phyloP scores from a whole-genome alignment of 2,888 invertebrate genomes.

The Drosophila melanosoma region DNA sequence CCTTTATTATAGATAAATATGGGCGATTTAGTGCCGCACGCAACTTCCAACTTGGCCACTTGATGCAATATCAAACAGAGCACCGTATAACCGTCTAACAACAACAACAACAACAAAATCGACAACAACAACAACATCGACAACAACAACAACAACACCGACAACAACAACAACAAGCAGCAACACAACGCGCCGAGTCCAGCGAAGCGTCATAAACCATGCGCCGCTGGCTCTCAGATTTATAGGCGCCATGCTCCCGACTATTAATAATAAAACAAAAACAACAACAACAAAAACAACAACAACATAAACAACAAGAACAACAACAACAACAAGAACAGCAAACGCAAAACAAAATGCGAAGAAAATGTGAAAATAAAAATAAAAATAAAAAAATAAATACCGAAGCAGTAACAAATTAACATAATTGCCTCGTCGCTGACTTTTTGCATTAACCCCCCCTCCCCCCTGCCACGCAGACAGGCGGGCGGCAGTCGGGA shows the following conservation, averaged over 20 bases:
- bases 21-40: slow-evolving; percentile 72
- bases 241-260: slow-evolving; percentile 60
- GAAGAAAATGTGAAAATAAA: slow-evolving; percentile 12
- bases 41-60: slow-evolving; percentile 55
- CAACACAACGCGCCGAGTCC: slow-evolving; percentile 24
- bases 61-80: slow-evolving; percentile 23
- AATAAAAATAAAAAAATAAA: slow-evolving; percentile 1
- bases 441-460: slow-evolving; percentile 15
- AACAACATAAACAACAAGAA: not conserved
- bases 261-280: slow-evolving; percentile 62
- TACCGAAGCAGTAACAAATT: slow-evolving; percentile 63
- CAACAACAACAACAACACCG: not conserved
- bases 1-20: slow-evolving; percentile 79
- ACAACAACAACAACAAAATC: slow-evolving; percentile 2
- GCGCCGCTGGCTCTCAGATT: slow-evolving; percentile 70
- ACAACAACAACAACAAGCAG: slow-evolving; percentile 2
- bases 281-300: not conserved
- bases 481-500: not conserved
- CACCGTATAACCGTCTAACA: not conserved
- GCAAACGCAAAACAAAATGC: slow-evolving; percentile 11
- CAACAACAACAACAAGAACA: too few relatives aligned
- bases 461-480: not conserved
- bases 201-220: slow-evolving; percentile 72
- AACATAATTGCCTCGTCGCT: slow-evolving; percentile 66
- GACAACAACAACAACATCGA: not conserved